A percentile compares a stretch with the other conserved stretches of the same genome.
phyloP scores from a whole-genome alignment of 2,888 invertebrate genomes.

The Drosophila leonis region DNA sequence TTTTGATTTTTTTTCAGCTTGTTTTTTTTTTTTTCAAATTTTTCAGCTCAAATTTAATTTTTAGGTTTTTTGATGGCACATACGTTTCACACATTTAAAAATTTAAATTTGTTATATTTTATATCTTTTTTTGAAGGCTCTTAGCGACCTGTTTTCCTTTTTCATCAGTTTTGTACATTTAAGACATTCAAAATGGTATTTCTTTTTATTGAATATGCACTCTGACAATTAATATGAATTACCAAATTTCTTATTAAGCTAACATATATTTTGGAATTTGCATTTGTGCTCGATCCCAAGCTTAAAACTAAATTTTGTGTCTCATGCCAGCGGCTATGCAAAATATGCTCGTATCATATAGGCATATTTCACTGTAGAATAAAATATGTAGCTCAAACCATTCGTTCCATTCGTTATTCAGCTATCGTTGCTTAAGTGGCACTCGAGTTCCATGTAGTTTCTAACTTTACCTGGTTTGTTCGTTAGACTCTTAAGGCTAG shows the following conservation, averaged over 20 bases:
- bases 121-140: slow-evolving; percentile 45
- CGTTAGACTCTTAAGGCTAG: slow-evolving; percentile 59
- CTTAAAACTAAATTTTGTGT: slow-evolving; percentile 30
- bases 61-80: slow-evolving; percentile 69
- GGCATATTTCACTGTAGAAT: slow-evolving; percentile 34
- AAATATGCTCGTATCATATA: slow-evolving; percentile 48
- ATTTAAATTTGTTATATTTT: slow-evolving; percentile 32
- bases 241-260: slow-evolving; percentile 25
- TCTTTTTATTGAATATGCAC: slow-evolving; percentile 51
- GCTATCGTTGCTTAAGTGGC: slow-evolving; percentile 75
- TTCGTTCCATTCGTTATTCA: slow-evolving; percentile 70
- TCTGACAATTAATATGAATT: slow-evolving; percentile 22
- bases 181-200: slow-evolving; percentile 34
- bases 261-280: slow-evolving; percentile 13
- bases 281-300: not conserved
- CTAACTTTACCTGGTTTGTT: slow-evolving; percentile 23
- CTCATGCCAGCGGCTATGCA: slow-evolving; percentile 52
- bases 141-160: slow-evolving; percentile 51
- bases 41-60: slow-evolving; percentile 42
- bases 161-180: slow-evolving; percentile 44
- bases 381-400: slow-evolving; percentile 57
- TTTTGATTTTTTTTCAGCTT: slow-evolving; percentile 45
- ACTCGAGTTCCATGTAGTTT: slow-evolving; percentile 66
- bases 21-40: slow-evolving; percentile 36
- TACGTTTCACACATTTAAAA: slow-evolving; percentile 64